Evolutionary conservation across 35 echinoderm and acorn worm species (phyloP), one percentile per base, ranked within the genome.

Genomic region (Apostichopus californicus): DNA sequence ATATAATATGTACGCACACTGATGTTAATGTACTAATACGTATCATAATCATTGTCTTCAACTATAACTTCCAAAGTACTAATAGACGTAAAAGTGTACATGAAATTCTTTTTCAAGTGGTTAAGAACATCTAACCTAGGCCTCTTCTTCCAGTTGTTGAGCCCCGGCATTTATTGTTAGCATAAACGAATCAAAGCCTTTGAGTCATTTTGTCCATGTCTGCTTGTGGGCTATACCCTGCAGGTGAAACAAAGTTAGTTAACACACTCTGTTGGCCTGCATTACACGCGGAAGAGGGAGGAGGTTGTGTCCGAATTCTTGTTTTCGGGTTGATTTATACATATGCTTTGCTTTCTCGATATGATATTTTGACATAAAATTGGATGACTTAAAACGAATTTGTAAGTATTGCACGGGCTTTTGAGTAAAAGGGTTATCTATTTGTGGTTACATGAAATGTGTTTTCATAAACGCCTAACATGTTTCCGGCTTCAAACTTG

Each of bases 101-200:
- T 75, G 71, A 20, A 75, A 61, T 61, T 61, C 58, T 61, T 61
- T 46, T 61, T 8, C 58, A 12, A 61, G 58, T 61, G 8, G 58
- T 12, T 61, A 61, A 61, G 12, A 61, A 12, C 12, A 11, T 1
- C 8, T 1, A 8, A 61, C 58, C 58, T 61, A 61, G 71, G 20
- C 71, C 71, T 75, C 71, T 75, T 22, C 20, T 75, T 13, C 71
- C n/a, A 75, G 71, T 75, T 75, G 17, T 75, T 75, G 71, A 75
- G 21, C 71, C 20, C 71, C 6, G 71, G 17, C 12, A 75, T 18
- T 61, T 61, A 46, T 75, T 75, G 71, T 75, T 21, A 75, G 71
- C 71, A 22, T 75, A 18, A n/a, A 18, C 71, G 71, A 75, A 13
- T 22, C 4, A 4, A 75, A 75, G 17, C 6, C 6, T n/a, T 75